phyloP scores from a whole-genome alignment of 1,140 invertebrate genomes.

The Physella acuta region DNA sequence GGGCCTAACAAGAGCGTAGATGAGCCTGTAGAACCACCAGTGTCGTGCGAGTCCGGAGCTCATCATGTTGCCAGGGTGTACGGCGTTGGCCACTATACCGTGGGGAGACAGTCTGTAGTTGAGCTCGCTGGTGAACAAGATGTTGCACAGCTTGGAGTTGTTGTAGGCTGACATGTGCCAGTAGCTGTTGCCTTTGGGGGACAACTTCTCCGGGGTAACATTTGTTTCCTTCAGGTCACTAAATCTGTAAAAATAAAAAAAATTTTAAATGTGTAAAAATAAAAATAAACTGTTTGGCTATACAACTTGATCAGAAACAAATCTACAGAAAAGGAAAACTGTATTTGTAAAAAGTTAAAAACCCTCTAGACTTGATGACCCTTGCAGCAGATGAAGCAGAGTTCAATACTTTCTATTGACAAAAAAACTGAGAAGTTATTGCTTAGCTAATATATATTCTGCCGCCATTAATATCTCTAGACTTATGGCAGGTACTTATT shows the following conservation, averaged over 20 bases:
- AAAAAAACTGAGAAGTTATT: no score
- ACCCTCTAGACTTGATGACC: no score
- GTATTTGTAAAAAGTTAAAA: no score
- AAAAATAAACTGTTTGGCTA: no score
- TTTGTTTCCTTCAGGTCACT: conserved; percentile 66
- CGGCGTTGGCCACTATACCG: conserved; percentile 75
- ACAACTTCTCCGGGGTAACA: conserved; percentile 67
- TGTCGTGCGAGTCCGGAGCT: conserved; percentile 73
- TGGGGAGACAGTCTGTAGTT: conserved; percentile 60
- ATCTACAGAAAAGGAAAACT: no score
- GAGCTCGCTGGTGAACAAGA: conserved; percentile 79
- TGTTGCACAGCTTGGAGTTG: conserved; percentile 86
- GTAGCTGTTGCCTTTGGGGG: conserved; percentile 66
- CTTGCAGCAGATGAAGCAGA: no score
- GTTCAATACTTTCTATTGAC: no score
- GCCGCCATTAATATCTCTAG: no score
- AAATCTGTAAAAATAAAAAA: conserved; percentile 63
- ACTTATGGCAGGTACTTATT: no score
- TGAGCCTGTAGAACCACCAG: conserved; percentile 79
- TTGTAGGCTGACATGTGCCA: conserved; percentile 84
- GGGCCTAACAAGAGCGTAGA: conserved; percentile 80
- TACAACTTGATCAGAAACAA: neutral
- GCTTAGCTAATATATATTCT: no score
- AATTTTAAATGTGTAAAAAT: conserved; percentile 6
- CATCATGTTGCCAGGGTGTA: conserved; percentile 93